Percentiles rank a stretch among this genome's conserved stretches.
Conservation (phyloP, 1,140 invertebrate genomes). For the Chelonus insularis region DNA sequence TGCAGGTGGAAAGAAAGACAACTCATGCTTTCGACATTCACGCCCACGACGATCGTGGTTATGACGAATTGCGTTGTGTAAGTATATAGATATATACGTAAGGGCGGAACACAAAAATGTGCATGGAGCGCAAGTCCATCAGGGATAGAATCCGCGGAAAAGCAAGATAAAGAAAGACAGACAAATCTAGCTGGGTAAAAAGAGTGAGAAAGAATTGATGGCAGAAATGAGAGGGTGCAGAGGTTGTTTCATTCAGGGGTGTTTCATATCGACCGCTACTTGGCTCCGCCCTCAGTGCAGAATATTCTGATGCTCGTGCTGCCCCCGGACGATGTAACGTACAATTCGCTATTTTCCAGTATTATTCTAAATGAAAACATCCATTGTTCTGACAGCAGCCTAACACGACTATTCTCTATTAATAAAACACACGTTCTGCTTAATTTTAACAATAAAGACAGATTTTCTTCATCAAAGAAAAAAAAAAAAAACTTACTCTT, state of each 20-base stretch:
- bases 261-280: constrained; percentile 47
- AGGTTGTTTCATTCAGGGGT: constrained; percentile 45
- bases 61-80: constrained; percentile 41
- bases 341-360: too few species aligned
- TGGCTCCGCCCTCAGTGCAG: constrained; percentile 39
- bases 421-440: too few species aligned
- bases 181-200: constrained; percentile 2
- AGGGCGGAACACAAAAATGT: constrained; percentile 21
- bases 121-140: constrained; percentile 6
- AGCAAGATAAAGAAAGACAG: neutral
- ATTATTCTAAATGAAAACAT: neutral
- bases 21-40: constrained; percentile 16
- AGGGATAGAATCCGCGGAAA: neutral
- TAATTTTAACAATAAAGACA: too few species aligned
- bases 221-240: constrained; percentile 25
- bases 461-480: too few species aligned
- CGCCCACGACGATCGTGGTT: constrained; percentile 29
- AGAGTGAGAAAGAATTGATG: constrained; percentile 10
- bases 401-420: too few species aligned
- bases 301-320: constrained; percentile 19
- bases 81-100: constrained; percentile 19
- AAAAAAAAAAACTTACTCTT: too few species aligned
- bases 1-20: neutral
- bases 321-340: constrained; percentile 30
- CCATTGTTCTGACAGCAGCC: neutral